A percentile compares a stretch with the other conserved stretches of the same genome.
Conservation (phyloP, 2,797 vertebrate species). For the Leptatherina wallacei region DNA sequence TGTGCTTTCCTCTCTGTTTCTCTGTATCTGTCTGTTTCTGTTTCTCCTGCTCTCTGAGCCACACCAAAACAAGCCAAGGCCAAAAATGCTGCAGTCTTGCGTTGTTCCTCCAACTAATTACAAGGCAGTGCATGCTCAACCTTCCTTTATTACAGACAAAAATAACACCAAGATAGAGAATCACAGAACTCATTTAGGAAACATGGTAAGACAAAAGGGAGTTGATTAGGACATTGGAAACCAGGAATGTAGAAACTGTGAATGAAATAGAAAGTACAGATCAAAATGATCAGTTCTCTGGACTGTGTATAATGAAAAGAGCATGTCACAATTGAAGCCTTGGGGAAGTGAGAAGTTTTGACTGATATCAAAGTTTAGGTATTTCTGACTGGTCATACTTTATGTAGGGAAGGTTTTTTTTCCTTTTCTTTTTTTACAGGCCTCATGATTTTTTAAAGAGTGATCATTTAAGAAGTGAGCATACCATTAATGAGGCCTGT, state of each 20-base stretch:
- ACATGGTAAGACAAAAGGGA: slow-evolving; percentile 74
- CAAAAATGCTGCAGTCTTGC: slow-evolving; percentile 71
- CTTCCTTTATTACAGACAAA: slow-evolving; percentile 73
- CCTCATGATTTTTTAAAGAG: slow-evolving; percentile 53
- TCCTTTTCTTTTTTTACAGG: slow-evolving; percentile 21
- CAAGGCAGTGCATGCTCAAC: slow-evolving; percentile 70
- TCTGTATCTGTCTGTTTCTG: slow-evolving; percentile 29
- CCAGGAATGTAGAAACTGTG: slow-evolving; percentile 45
- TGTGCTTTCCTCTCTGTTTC: slow-evolving; percentile 55
- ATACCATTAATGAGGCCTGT: slow-evolving; percentile 67
- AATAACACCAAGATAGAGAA: slow-evolving; percentile 71
- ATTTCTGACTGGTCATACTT: slow-evolving; percentile 14
- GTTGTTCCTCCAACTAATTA: slow-evolving; percentile 82
- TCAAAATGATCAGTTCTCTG: slow-evolving; percentile 66
- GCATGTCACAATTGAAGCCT: slow-evolving; percentile 64
- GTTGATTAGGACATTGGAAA: slow-evolving; percentile 74
- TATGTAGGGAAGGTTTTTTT: slow-evolving; percentile 33
- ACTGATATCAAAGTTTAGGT: not conserved
- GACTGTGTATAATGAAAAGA: slow-evolving; percentile 71
- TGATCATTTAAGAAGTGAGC: slow-evolving; percentile 62
- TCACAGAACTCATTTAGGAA: slow-evolving; percentile 72
- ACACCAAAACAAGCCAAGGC: slow-evolving; percentile 72
- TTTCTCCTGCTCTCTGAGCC: slow-evolving; percentile 46
- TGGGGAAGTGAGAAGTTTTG: not conserved
- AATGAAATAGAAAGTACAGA: slow-evolving; percentile 67